Base-by-base conservation (phyloP, 2,888 invertebrate genomes). In the Ichneumoninae sp. region DNA sequence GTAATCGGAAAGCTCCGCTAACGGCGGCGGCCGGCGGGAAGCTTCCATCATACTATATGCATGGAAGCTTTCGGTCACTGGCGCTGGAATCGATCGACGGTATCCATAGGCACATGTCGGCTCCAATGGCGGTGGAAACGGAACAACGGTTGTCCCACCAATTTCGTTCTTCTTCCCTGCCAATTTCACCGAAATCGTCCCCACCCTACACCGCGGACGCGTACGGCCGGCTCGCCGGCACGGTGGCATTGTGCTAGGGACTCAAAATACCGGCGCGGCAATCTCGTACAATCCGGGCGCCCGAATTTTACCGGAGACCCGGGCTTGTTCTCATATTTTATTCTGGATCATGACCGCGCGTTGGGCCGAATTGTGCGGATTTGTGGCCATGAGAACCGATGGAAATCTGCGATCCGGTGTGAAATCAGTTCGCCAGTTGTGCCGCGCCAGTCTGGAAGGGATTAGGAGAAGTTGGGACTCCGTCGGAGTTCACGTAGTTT, bases 11-110 rank as follows among this genome's bases (percentile, higher is more conserved):
- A 76, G 70, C 69, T 77, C 66, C 52, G 65, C 68, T 10, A 71
- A 73, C 68, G 57, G 33, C 75, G 22, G 73, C 26, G 33, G 68
- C 68, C 44, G n/a, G 30, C 78, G 70, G 60, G 44, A 74, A 78
- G 78, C 47, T 52, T 68, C 60, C 60, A 68, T 80, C 66, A n/a
- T 36, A n/a, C 40, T 68, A 68, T 52, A 74, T 50, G 54, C 50
- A 75, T 50, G 36, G 60, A 75, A 63, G 63, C 79, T 70, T 69
- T 73, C 54, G 68, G 80, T 81, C 71, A 57, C n/a, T 79, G 36
- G 22, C 50, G 47, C 65, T 75, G 57, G 68, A 68, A 79, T 79
- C 82, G 79, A 83, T 65, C 77, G 69, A 82, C 70, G 44, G 8
- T 33, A 79, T 82, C 79, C 77, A 71, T 63, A 26, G 83, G 36